Percentiles rank a stretch among this genome's conserved stretches.
Evolutionary conservation across 2,113 vertebrate genomes (phyloP).

Genomic region (Oreochromis tanganicae): DNA sequence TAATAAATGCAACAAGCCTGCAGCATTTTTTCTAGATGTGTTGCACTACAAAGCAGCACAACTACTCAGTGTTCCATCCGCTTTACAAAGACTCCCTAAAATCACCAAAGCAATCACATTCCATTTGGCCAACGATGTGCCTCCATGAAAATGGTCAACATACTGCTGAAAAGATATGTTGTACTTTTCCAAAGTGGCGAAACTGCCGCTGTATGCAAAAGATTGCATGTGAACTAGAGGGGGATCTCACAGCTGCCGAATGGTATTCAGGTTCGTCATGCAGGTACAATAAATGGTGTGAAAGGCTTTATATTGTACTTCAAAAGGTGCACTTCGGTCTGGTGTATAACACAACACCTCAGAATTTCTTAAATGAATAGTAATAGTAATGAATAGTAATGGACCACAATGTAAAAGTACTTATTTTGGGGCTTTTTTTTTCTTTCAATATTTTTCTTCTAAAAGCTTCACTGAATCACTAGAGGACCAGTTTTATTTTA

Average conservation of each 20-base stretch:
- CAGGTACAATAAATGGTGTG: not conserved
- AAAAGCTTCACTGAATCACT: not conserved
- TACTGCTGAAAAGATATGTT: not conserved
- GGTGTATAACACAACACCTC: not conserved
- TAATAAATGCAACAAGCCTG: not conserved
- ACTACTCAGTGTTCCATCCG: not conserved
- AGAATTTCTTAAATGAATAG: not conserved
- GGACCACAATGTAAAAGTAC: not conserved
- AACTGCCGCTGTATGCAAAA: not conserved
- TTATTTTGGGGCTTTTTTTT: not conserved
- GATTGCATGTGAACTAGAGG: no score
- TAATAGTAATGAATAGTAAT: not conserved
- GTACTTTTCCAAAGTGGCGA: not conserved
- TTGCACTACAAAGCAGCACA: not conserved
- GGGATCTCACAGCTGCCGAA: no score
- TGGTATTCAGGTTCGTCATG: not conserved
- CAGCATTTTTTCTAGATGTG: not conserved
- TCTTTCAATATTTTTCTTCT: not conserved
- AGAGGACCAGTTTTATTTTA: not conserved
- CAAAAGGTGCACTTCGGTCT: not conserved
- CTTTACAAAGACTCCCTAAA: not conserved
- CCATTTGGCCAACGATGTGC: not conserved
- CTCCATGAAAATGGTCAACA: not conserved
- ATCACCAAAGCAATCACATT: not conserved
- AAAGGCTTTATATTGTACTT: not conserved